A percentile compares a stretch with the other conserved stretches of the same genome.
These are phyloP conservation scores for Aegithalos caudatus DNA, from an alignment of 2,113 vertebrate species.

Conservation along the genomic window DNA sequence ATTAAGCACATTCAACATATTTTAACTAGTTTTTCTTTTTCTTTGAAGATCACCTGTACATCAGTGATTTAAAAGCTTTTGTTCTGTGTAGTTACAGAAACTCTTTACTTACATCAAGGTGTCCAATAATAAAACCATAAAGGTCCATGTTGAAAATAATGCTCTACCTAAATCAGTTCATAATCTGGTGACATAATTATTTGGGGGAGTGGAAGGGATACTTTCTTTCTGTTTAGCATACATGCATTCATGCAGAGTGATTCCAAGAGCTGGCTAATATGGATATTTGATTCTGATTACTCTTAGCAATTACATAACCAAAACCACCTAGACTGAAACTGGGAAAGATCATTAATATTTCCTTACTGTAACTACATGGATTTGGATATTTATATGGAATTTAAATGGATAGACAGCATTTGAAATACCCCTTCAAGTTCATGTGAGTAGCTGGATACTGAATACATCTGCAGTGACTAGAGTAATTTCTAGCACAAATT, in stretches of 20 bases:
- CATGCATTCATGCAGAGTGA: neutral
- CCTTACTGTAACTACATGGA: neutral
- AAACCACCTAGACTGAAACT: neutral
- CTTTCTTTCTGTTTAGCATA: neutral
- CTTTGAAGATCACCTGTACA: neutral
- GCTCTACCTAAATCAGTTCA: neutral
- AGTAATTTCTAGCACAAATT: neutral
- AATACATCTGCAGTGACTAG: neutral
- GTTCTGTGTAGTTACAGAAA: neutral
- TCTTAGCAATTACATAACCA: neutral
- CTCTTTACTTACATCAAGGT: rapidly evolving
- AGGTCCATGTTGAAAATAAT: neutral
- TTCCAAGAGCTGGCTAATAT: neutral
- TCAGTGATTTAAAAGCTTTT: neutral
- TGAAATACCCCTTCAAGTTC: neutral
- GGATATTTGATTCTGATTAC: neutral
- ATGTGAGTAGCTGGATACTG: neutral
- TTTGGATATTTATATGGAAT: neutral
- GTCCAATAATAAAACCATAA: neutral
- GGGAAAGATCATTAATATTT: neutral
- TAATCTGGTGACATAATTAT: neutral
- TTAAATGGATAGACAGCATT: neutral
- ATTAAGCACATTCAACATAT: neutral
- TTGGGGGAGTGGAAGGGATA: rapidly evolving
- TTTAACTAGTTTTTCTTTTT: neutral